phyloP scores from a whole-genome alignment of 2,888 invertebrate genomes.

The Microctonus aethiopoides region DNA sequence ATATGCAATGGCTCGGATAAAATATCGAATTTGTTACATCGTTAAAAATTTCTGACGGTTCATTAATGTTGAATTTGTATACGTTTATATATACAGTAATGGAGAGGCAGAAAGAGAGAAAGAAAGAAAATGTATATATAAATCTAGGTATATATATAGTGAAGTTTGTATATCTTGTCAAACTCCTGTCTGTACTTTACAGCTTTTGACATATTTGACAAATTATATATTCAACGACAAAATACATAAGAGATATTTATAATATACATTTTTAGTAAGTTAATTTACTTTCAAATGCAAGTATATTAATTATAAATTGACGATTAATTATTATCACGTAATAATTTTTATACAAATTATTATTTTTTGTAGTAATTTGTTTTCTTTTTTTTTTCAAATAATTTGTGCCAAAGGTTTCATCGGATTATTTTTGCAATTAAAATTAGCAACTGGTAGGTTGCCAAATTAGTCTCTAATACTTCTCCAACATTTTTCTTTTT shows the following conservation, averaged over 20 bases:
- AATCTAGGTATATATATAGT: background rate
- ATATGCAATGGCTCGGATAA: slow-evolving; percentile 60
- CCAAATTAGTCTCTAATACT: slow-evolving; percentile 65
- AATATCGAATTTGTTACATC: slow-evolving; percentile 62
- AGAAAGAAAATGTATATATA: too few relatives aligned
- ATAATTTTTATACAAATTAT: background rate
- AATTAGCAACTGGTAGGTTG: slow-evolving; percentile 62
- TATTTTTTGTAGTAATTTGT: background rate
- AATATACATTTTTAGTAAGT: background rate
- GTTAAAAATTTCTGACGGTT: slow-evolving; percentile 63
- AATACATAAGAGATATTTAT: background rate
- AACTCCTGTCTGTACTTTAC: too few relatives aligned
- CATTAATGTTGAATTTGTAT: slow-evolving; percentile 53
- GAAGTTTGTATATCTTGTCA: background rate
- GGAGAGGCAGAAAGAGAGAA: background rate
- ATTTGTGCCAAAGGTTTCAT: slow-evolving; percentile 45
- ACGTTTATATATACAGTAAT: background rate
- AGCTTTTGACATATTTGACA: slow-evolving; percentile 63
- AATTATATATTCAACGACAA: slow-evolving; percentile 51
- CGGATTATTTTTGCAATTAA: slow-evolving; percentile 64
- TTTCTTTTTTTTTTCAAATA: slow-evolving; percentile 29
- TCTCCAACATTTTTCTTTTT: slow-evolving; percentile 31
- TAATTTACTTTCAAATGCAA: background rate
- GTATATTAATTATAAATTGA: background rate
- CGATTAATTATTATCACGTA: background rate